A percentile compares a stretch with the other conserved stretches of the same genome.
Evolutionary conservation across 2,888 invertebrate genomes (phyloP).

Genomic region (Patella depressa): DNA sequence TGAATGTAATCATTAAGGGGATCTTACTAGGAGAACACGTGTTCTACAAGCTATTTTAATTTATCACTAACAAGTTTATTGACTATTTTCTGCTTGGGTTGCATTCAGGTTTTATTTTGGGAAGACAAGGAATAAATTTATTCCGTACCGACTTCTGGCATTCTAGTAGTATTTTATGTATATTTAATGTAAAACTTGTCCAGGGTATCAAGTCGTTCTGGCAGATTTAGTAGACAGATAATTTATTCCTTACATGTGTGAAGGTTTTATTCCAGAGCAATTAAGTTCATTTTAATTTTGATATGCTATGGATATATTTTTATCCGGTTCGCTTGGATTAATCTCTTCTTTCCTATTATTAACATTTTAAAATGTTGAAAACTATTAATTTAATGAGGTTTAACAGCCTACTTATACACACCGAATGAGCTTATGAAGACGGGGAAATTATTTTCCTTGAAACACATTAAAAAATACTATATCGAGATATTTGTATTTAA

Average conservation of each 20-base stretch:
- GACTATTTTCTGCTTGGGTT: constrained; percentile 2
- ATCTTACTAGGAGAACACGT: neutral
- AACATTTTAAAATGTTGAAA: no score
- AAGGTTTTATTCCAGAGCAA: neutral
- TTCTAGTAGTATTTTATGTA: no score
- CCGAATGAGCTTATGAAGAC: neutral
- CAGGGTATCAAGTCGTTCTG: neutral
- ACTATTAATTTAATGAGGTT: no score
- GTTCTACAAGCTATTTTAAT: neutral
- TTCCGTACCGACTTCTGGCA: no score
- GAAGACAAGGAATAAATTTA: neutral
- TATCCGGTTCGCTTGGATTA: no score
- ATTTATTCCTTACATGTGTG: neutral
- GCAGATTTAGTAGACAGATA: constrained; percentile 3
- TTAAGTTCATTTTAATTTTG: no score
- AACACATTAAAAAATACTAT: no score
- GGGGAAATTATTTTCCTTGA: neutral
- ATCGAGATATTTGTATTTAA: no score
- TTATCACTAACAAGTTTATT: constrained; percentile 2
- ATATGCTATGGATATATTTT: no score
- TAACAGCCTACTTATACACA: neutral
- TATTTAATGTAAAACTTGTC: neutral
- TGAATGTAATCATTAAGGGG: no score
- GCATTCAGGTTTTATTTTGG: neutral
- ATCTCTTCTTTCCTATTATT: no score